Conservation (phyloP, 2,113 vertebrate species). For the Genyomyrus donnyi region DNA sequence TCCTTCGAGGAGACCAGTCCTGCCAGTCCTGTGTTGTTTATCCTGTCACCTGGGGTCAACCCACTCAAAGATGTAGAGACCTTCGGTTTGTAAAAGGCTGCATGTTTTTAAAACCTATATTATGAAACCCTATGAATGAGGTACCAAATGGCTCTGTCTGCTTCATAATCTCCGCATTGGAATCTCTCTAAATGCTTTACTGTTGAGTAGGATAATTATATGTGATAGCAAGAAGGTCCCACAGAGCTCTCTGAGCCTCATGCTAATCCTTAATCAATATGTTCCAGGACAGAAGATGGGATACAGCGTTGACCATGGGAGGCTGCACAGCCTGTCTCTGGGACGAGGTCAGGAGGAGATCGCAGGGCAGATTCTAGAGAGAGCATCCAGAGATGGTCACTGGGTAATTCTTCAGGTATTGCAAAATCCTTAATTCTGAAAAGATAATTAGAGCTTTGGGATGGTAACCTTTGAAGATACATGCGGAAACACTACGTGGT, state of each 20-base stretch:
- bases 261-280: neutral
- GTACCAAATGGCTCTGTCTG: neutral
- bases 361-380: conserved; percentile 57
- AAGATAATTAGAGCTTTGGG: neutral
- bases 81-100: conserved; percentile 47
- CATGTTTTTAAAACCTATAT: neutral
- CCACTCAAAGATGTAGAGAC: conserved; percentile 68
- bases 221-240: neutral
- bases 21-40: conserved; percentile 66
- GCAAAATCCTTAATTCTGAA: neutral
- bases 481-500: neutral
- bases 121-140: neutral
- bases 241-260: neutral
- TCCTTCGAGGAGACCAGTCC: conserved; percentile 61
- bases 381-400: conserved; percentile 57
- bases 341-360: conserved; percentile 70
- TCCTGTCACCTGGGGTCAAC: conserved; percentile 68
- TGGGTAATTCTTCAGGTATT: conserved; percentile 72
- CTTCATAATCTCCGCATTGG: neutral
- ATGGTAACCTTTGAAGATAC: neutral
- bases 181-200: neutral
- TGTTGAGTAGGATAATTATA: neutral
- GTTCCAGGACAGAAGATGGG: conserved; percentile 67
- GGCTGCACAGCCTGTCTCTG: conserved; percentile 69
- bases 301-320: conserved; percentile 64